Percentiles rank a stretch among this genome's conserved stretches.
Evolutionary conservation across 2,797 vertebrate genomes (phyloP).

Genomic region (Threskiornis aethiopicus): DNA sequence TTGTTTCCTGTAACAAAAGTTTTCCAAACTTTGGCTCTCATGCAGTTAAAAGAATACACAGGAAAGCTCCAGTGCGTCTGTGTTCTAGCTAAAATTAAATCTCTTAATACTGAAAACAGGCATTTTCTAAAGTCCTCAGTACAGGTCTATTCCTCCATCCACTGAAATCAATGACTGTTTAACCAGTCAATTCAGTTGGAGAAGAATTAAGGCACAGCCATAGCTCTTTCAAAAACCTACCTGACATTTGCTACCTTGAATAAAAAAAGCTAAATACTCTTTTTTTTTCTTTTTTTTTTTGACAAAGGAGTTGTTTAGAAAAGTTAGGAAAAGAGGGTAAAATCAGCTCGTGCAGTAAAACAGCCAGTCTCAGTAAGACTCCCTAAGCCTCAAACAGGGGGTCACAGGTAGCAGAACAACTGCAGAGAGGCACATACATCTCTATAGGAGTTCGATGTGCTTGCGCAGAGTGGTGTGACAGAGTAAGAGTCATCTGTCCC

Average conservation of each 20-base stretch:
- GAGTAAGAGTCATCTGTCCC: neutral
- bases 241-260: neutral
- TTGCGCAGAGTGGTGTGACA: neutral
- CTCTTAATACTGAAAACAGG: neutral
- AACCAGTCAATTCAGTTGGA: neutral
- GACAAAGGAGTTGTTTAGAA: neutral
- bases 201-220: neutral
- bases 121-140: neutral
- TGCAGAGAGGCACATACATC: neutral
- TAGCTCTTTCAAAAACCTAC: neutral
- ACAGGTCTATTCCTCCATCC: neutral
- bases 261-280: neutral
- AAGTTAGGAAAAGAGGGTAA: neutral
- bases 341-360: neutral
- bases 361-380: neutral
- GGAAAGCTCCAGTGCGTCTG: neutral
- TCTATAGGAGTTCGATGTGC: fast-evolving
- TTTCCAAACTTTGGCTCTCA: neutral
- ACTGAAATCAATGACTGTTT: neutral
- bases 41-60: neutral
- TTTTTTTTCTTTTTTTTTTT: neutral
- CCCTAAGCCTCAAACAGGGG: neutral
- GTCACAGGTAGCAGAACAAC: neutral
- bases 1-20: neutral
- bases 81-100: neutral